Base-by-base conservation (phyloP, 2,113 vertebrate genomes). In the Casuarius casuarius region DNA sequence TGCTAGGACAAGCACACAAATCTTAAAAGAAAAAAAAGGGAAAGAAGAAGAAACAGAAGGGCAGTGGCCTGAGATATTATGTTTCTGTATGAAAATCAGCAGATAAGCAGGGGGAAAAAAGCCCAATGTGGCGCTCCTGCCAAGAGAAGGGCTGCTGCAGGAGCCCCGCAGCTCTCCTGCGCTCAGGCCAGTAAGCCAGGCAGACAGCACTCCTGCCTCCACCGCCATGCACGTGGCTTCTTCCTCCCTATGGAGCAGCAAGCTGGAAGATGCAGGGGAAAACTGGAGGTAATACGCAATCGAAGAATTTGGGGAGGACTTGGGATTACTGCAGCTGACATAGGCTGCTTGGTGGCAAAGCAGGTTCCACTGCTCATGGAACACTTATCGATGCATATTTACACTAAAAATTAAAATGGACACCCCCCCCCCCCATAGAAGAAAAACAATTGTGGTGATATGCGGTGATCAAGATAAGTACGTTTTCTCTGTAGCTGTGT, bases 1-100 rank as follows among this genome's bases (percentile, higher is more conserved):
- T 94, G 48, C 84, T 91, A 85, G 61, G 63, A 90, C 82, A 94
- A 90, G 68, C 40, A 95, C 89, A 94, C n/a, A 85, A 91, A 54
- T 71, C 51, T 68, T 38, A 70, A 40, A 29, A 31, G 23, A 52
- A 86, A 58, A 67, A n/a, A 23, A 0, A 90, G 52, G 1, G 56
- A 73, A 23, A 15, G 16, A 54, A 58, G 49, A 62, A 76, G 85
- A 28, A 52, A n/a, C n/a, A 92, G 70, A 88, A 75, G 4, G 6
- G 58, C 59, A 46, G 59, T 42, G 54, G 52, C 51, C 25, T 48
- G 75, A 62, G 18, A 59, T 8, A 72, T 4, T 49, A 14, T n/a
- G 46, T 46, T 87, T 75, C 42, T 81, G 0, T 9, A 42, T 11
- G 18, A 78, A 85, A 31, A 72, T 2, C 35, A 2, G 18, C 38